Percentiles rank a stretch among this genome's conserved stretches.
Conservation (phyloP, 2,113 vertebrate genomes). For the Coracopsis vasa region DNA sequence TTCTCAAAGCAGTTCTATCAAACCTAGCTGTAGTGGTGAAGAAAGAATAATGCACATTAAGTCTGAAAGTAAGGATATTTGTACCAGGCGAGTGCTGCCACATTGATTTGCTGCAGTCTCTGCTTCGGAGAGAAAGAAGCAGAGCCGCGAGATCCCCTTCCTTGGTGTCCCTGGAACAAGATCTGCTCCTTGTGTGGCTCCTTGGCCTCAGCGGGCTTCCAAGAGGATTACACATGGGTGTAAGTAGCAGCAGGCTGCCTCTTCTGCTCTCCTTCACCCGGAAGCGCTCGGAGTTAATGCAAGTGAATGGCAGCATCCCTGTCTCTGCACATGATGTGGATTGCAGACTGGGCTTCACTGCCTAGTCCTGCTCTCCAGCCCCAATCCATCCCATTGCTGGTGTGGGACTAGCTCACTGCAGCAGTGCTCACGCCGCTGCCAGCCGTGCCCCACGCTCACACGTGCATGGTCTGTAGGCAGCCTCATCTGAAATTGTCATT, state of each 20-base stretch:
- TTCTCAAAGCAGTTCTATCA: neutral
- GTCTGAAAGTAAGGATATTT: neutral
- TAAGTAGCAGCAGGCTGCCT: neutral
- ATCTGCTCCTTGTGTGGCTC: neutral
- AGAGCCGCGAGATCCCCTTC: neutral
- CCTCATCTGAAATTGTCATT: neutral
- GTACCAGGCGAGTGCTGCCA: rapidly evolving
- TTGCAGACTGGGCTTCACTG: neutral
- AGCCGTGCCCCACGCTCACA: neutral
- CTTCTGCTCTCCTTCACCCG: neutral
- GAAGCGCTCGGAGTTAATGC: neutral
- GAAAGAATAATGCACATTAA: neutral
- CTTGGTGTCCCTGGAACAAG: rapidly evolving
- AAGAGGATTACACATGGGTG: rapidly evolving
- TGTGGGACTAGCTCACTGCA: neutral
- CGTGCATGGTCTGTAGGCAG: neutral
- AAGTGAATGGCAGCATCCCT: rapidly evolving
- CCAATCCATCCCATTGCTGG: neutral
- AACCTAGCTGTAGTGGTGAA: neutral
- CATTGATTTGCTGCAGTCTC: neutral
- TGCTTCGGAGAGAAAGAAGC: neutral
- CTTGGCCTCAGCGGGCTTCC: neutral
- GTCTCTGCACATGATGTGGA: neutral
- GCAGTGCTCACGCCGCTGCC: neutral
- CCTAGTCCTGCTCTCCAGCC: neutral